A percentile compares a stretch with the other conserved stretches of the same genome.
Conservation (phyloP, 2,113 vertebrate species). For the Osmerus eperlanus region DNA sequence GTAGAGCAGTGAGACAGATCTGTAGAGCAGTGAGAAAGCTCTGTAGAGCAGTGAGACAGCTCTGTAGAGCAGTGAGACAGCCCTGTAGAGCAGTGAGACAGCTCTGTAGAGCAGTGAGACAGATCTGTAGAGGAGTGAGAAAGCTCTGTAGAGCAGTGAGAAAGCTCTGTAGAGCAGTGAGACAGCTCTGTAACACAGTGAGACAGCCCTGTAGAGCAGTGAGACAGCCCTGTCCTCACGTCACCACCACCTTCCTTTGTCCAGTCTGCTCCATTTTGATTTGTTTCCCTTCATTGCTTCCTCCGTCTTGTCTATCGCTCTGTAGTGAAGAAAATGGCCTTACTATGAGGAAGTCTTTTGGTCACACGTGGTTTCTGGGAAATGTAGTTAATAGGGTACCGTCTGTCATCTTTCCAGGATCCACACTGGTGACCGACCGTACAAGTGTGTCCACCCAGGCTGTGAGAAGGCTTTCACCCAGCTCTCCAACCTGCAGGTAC, state of each 20-base stretch:
- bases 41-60: background rate
- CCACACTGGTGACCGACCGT: constrained; percentile 94
- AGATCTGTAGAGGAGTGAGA: no score
- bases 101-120: no score
- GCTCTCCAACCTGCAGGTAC: constrained; percentile 94
- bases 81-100: no score
- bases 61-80: no score
- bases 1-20: no score
- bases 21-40: constrained; percentile 48
- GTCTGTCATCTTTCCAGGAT: constrained; percentile 74
- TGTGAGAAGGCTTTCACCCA: constrained; percentile 97
- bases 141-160: no score
- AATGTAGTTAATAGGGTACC: constrained; percentile 3
- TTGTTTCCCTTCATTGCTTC: background rate
- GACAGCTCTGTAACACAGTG: no score
- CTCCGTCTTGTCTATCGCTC: background rate
- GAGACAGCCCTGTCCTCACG: constrained; percentile 6
- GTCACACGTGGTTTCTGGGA: background rate
- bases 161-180: no score
- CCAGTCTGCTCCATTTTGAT: background rate
- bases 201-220: constrained; percentile 44
- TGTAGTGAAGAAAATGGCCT: background rate
- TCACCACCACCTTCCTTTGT: background rate
- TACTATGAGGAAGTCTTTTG: background rate
- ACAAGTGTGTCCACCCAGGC: constrained; percentile 95